phyloP scores from a whole-genome alignment of 2,113 vertebrate genomes.

The Anas platyrhynchos region DNA sequence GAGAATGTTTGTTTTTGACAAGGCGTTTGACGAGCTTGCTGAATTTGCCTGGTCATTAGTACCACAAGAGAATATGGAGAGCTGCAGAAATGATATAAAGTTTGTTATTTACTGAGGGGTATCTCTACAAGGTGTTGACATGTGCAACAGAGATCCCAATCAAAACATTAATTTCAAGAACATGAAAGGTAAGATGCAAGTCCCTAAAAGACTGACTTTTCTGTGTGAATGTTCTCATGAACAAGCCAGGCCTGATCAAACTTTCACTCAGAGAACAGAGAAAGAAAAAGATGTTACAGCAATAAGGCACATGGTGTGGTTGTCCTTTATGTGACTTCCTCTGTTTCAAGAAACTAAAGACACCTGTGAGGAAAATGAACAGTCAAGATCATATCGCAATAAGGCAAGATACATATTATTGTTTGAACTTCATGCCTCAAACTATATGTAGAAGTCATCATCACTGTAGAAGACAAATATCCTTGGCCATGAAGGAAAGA shows the following conservation, averaged over 20 bases:
- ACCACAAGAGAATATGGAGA: not conserved
- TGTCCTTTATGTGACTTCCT: not conserved
- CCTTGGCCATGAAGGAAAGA: not conserved
- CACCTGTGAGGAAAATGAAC: not conserved
- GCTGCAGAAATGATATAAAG: not conserved
- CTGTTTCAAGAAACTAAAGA: not conserved
- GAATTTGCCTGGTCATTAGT: not conserved
- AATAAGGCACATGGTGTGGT: accelerated
- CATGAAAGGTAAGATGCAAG: not conserved
- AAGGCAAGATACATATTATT: not conserved
- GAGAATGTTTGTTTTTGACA: not conserved
- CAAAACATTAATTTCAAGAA: not conserved
- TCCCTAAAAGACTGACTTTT: not conserved
- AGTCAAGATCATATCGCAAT: not conserved
- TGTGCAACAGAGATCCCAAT: not conserved
- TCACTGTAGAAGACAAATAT: not conserved
- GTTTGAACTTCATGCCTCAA: not conserved
- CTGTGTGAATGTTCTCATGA: not conserved
- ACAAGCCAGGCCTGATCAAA: not conserved
- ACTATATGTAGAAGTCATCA: not conserved
- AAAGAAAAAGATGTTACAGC: not conserved
- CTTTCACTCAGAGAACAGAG: not conserved
- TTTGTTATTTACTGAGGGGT: too few relatives aligned
- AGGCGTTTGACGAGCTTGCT: not conserved
- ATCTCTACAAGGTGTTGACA: not conserved